phyloP scores from a whole-genome alignment of 2,113 vertebrate genomes.

The Castor canadensis region DNA sequence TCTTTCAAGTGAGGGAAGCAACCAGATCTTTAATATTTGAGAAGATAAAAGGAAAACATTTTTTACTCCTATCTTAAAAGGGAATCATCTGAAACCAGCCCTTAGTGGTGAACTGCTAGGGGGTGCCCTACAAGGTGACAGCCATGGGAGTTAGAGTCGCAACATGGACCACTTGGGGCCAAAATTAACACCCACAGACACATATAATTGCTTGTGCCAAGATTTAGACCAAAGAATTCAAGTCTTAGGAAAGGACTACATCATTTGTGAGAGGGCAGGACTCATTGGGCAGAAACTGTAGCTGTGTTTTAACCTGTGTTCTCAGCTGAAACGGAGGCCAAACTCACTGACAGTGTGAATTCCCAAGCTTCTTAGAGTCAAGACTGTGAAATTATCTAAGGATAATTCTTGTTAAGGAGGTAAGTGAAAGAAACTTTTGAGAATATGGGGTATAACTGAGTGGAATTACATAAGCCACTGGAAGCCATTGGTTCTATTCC shows the following conservation, averaged over 20 bases:
- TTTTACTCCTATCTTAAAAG: neutral
- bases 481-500: neutral
- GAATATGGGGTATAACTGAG: neutral
- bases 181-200: neutral
- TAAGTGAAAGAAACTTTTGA: neutral
- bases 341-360: neutral
- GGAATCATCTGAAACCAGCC: neutral
- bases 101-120: neutral
- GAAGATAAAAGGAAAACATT: neutral
- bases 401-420: too few species aligned
- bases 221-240: neutral
- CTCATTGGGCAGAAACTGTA: too few species aligned
- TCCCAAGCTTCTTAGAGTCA: neutral
- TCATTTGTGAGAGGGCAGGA: neutral
- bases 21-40: neutral
- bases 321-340: neutral
- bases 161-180: too few species aligned
- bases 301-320: neutral
- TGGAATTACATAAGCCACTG: neutral
- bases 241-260: neutral
- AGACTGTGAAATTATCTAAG: neutral
- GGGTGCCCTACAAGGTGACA: neutral
- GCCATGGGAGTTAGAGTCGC: neutral
- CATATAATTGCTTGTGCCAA: neutral
- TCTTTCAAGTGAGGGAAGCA: neutral